phyloP scores from a whole-genome alignment of 2,888 invertebrate genomes.

The Drosophila koepferae region DNA sequence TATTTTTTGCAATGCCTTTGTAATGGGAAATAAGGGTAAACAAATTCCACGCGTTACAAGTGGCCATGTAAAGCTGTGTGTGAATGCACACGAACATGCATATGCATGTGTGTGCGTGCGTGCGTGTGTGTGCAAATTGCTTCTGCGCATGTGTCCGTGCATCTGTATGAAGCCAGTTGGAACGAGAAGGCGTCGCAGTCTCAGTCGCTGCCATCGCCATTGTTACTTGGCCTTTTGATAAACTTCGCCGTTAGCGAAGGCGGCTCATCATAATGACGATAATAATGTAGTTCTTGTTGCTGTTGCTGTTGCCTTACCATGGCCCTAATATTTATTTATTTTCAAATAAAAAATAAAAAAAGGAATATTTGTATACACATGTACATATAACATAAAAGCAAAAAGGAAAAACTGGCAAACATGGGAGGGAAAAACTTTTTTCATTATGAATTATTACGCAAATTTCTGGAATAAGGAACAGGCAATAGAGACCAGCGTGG shows the following conservation, averaged over 20 bases:
- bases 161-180: conserved; percentile 36
- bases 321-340: conserved; percentile 76
- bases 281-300: conserved; percentile 40
- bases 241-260: conserved; percentile 72
- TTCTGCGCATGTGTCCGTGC: conserved; percentile 65
- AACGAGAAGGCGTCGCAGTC: conserved; percentile 35
- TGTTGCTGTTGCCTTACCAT: conserved; percentile 33
- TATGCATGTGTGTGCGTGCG: conserved; percentile 28
- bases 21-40: conserved; percentile 61
- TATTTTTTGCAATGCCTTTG: conserved; percentile 61
- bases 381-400: conserved; percentile 41
- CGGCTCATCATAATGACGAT: conserved; percentile 44
- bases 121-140: conserved; percentile 25
- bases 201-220: conserved; percentile 52
- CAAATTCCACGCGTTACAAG: conserved; percentile 58
- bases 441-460: conserved; percentile 79
- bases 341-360: conserved; percentile 68
- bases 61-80: conserved; percentile 25
- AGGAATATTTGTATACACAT: not conserved
- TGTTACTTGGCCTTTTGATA: conserved; percentile 78
- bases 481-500: not conserved
- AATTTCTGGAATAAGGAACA: conserved; percentile 27
- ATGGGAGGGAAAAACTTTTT: conserved; percentile 67
- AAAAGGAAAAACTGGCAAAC: conserved; percentile 28
- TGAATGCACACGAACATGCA: conserved; percentile 3